These are phyloP conservation scores for Mastomys natalensis DNA, from an alignment of 2,113 vertebrate genomes.

Conservation along the genomic window DNA sequence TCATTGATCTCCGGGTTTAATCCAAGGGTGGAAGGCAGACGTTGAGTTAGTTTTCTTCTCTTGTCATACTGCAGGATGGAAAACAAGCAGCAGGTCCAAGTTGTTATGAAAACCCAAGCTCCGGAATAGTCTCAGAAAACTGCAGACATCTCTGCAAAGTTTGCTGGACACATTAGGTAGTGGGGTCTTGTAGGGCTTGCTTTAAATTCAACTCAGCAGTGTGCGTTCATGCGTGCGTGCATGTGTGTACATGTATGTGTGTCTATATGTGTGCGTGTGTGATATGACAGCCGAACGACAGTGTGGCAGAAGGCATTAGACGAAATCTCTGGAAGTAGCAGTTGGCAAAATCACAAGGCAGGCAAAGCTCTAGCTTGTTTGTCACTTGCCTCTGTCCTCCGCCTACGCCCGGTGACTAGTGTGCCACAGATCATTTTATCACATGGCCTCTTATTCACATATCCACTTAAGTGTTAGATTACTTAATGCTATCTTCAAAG, in stretches of 20 bases:
- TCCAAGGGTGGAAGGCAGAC: not conserved
- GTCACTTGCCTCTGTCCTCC: not conserved
- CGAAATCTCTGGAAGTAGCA: fast-evolving
- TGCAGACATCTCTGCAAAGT: not conserved
- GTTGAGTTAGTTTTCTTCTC: conserved; percentile 43
- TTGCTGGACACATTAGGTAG: not conserved
- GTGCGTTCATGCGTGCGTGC: not conserved
- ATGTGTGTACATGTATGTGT: not conserved
- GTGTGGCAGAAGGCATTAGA: not conserved
- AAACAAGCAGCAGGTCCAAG: not conserved
- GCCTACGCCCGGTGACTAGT: fast-evolving
- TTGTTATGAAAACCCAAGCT: not conserved
- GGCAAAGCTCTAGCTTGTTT: not conserved
- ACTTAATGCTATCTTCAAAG: not conserved
- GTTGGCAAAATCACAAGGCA: not conserved
- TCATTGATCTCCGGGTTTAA: conserved; percentile 25
- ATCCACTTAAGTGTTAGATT: not conserved
- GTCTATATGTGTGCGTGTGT: not conserved
- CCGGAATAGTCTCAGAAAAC: not conserved
- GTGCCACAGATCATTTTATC: not conserved
- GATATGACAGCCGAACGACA: too few species aligned
- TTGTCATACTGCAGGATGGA: not conserved
- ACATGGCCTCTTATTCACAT: not conserved
- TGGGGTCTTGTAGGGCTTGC: not conserved
- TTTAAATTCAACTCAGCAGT: fast-evolving